phyloP scores from a whole-genome alignment of 35 echinoderm and acorn worm genomes.

The Diadema setosum region DNA sequence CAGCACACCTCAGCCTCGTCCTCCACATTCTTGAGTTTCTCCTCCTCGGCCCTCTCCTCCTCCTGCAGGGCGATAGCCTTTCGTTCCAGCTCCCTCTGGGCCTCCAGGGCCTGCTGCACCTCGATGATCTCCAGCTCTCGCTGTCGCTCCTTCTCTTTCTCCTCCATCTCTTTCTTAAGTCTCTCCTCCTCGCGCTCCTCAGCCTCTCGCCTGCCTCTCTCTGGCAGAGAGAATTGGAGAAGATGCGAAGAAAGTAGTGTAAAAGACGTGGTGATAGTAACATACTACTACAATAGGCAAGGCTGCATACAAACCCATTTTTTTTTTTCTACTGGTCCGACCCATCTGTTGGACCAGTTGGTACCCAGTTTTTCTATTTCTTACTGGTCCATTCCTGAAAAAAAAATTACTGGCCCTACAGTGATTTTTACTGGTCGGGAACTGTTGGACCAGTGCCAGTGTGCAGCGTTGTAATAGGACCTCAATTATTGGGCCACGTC shows the following conservation, averaged over 20 bases:
- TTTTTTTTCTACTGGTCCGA: no score
- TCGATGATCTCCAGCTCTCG: slow-evolving; percentile 95
- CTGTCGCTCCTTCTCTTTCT: slow-evolving; percentile 70
- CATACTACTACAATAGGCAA: no score
- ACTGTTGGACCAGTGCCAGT: no score
- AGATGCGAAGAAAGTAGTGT: neutral
- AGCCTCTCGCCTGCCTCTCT: slow-evolving; percentile 65
- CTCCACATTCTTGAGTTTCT: slow-evolving; percentile 83
- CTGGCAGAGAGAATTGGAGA: neutral
- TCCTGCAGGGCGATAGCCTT: slow-evolving; percentile 83
- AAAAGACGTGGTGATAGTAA: no score
- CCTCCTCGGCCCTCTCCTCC: slow-evolving; percentile 71
- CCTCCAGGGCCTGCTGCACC: slow-evolving; percentile 95
- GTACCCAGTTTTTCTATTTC: no score
- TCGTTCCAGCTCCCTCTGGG: slow-evolving; percentile 80
- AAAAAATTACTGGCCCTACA: no score
- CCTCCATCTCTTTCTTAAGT: slow-evolving; percentile 52
- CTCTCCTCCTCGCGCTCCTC: slow-evolving; percentile 50
- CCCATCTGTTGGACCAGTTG: no score
- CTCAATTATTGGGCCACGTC: no score
- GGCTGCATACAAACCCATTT: no score
- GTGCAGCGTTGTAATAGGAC: no score
- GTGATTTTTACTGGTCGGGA: no score
- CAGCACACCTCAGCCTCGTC: slow-evolving; percentile 79
- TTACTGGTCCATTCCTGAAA: no score